phyloP scores from a whole-genome alignment of 2,113 vertebrate genomes.

The Lamprologus lemairii region DNA sequence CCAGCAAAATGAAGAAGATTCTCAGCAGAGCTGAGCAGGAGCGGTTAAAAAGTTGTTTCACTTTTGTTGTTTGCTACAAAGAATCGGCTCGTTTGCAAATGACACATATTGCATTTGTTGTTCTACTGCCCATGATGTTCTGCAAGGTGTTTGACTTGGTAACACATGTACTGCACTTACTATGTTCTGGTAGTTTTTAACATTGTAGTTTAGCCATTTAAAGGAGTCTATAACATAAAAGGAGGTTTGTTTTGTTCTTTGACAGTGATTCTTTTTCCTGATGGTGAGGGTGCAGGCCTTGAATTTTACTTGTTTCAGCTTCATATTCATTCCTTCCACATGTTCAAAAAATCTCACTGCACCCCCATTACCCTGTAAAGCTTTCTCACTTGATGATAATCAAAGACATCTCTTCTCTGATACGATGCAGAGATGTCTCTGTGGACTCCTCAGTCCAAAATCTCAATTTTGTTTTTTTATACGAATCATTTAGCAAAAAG shows the following conservation, averaged over 20 bases:
- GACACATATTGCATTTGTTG: background rate
- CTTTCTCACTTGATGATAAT: background rate
- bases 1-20: background rate
- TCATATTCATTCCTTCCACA: background rate
- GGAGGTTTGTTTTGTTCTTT: background rate
- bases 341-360: background rate
- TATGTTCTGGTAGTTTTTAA: fast-evolving
- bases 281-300: fast-evolving
- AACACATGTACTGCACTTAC: background rate
- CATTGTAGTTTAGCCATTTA: fast-evolving
- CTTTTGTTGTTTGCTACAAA: background rate
- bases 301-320: background rate
- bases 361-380: background rate
- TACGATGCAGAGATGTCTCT: background rate
- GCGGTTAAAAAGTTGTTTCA: fast-evolving
- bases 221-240: fast-evolving
- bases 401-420: fast-evolving
- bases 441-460: background rate
- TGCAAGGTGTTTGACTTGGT: fast-evolving
- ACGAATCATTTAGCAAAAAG: background rate
- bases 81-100: fast-evolving
- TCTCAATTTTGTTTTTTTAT: background rate
- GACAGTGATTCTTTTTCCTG: background rate
- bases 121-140: background rate
- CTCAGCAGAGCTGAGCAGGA: background rate